These are phyloP conservation scores for Kryphioiulus occultus DNA, from an alignment of 2,888 invertebrate genomes.

Conservation along the genomic window DNA sequence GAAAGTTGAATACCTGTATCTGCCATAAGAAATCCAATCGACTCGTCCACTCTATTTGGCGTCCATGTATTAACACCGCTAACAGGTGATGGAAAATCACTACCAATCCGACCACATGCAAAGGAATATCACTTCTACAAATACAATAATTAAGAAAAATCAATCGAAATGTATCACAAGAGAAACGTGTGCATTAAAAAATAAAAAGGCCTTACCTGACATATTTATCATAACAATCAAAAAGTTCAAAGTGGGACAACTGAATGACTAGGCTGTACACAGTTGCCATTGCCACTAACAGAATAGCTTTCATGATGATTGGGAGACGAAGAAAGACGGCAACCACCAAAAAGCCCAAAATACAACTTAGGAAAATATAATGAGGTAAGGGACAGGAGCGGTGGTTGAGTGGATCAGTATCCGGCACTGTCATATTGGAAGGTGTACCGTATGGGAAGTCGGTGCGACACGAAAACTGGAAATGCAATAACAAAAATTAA, in stretches of 20 bases:
- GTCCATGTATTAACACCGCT: conserved; percentile 83
- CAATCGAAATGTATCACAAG: conserved; percentile 57
- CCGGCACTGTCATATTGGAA: conserved; percentile 49
- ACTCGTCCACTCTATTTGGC: conserved; percentile 84
- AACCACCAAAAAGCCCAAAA: conserved; percentile 82
- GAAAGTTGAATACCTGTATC: conserved; percentile 61
- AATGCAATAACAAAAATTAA: not conserved
- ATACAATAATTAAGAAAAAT: not conserved
- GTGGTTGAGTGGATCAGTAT: conserved; percentile 67
- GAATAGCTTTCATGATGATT: conserved; percentile 79
- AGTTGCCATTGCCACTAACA: conserved; percentile 79
- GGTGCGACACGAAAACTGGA: conserved; percentile 72
- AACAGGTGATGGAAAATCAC: conserved; percentile 83
- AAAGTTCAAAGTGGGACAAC: conserved; percentile 79
- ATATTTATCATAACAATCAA: conserved; percentile 81
- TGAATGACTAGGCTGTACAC: conserved; percentile 82
- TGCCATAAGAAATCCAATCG: conserved; percentile 69
- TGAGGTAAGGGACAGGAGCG: conserved; percentile 84
- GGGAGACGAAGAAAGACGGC: conserved; percentile 85
- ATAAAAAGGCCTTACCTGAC: conserved; percentile 70
- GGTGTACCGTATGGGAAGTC: conserved; percentile 62
- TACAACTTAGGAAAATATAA: conserved; percentile 84
- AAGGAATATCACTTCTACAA: conserved; percentile 74
- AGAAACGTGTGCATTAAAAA: not conserved
- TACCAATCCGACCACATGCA: conserved; percentile 72